Evolutionary conservation across 2,113 vertebrate species (phyloP).

Genomic region (Sciurus niger): DNA sequence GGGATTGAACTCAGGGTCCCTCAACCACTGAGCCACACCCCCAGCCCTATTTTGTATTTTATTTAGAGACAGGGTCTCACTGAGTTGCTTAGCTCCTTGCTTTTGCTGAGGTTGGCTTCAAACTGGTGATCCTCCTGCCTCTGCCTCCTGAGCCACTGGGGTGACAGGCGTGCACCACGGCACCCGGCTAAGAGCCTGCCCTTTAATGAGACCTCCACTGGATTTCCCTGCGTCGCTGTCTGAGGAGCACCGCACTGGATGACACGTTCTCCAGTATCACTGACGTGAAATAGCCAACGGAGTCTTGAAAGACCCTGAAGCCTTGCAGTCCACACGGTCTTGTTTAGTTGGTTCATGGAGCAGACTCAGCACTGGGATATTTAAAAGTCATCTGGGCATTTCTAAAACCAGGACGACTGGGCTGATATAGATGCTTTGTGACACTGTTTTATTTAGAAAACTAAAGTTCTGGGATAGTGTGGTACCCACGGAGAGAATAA

Average conservation of each 20-base stretch:
- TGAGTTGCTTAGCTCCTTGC: too few relatives aligned
- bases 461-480: not conserved
- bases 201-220: not conserved
- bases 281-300: not conserved
- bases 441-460: not conserved
- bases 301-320: not conserved
- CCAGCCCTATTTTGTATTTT: too few relatives aligned
- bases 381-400: not conserved
- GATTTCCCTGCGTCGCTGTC: not conserved
- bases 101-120: too few relatives aligned
- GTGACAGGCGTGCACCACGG: too few relatives aligned
- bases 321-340: not conserved
- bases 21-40: too few relatives aligned
- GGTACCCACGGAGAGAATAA: not conserved
- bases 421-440: not conserved
- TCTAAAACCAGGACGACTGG: not conserved
- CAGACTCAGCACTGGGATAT: not conserved
- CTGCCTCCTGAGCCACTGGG: too few relatives aligned
- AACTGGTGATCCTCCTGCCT: too few relatives aligned
- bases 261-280: not conserved
- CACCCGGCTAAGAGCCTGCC: not conserved
- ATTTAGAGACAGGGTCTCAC: too few relatives aligned
- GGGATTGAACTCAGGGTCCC: too few relatives aligned
- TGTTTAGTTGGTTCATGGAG: not conserved
- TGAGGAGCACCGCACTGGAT: not conserved